A percentile compares a stretch with the other conserved stretches of the same genome.
Evolutionary conservation across 2,888 invertebrate genomes (phyloP).

Genomic region (Caenorhabditis doughertyi): DNA sequence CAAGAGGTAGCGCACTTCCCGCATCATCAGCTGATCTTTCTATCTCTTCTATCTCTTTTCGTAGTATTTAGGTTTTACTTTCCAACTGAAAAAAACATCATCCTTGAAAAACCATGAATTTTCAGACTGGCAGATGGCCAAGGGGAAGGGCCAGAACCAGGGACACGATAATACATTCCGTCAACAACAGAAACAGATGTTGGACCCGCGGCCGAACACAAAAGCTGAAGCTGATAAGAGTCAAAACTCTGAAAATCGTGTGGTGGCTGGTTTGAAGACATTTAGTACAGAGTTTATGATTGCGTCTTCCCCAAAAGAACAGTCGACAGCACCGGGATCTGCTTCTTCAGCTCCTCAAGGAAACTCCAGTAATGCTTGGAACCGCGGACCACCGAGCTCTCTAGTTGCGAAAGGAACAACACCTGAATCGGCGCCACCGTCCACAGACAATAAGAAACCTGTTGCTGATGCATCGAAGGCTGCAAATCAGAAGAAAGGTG

Average conservation of each 20-base stretch:
- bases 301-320: conserved; percentile 35
- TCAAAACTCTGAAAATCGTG: conserved; percentile 31
- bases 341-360: conserved; percentile 22
- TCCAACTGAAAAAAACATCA: conserved; percentile 2
- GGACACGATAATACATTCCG: conserved; percentile 54
- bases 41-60: conserved; percentile 16
- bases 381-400: conserved; percentile 67
- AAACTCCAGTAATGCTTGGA: conserved; percentile 67
- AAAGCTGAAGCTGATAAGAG: conserved; percentile 37
- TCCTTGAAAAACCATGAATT: neutral
- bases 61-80: neutral
- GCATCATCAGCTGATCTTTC: conserved; percentile 54
- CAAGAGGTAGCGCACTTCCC: conserved; percentile 24
- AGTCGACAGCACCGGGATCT: conserved; percentile 32
- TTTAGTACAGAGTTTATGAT: conserved; percentile 46
- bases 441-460: conserved; percentile 4
- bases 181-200: conserved; percentile 62
- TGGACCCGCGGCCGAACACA: conserved; percentile 42
- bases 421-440: conserved; percentile 10
- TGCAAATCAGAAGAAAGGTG: conserved; percentile 22
- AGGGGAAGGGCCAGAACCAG: conserved; percentile 56
- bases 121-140: conserved; percentile 63
- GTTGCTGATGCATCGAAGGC: neutral
- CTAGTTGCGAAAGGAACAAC: conserved; percentile 45
- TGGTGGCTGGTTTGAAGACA: conserved; percentile 50